Conservation (phyloP, 2,888 invertebrate genomes). For the Apodemia zela region DNA sequence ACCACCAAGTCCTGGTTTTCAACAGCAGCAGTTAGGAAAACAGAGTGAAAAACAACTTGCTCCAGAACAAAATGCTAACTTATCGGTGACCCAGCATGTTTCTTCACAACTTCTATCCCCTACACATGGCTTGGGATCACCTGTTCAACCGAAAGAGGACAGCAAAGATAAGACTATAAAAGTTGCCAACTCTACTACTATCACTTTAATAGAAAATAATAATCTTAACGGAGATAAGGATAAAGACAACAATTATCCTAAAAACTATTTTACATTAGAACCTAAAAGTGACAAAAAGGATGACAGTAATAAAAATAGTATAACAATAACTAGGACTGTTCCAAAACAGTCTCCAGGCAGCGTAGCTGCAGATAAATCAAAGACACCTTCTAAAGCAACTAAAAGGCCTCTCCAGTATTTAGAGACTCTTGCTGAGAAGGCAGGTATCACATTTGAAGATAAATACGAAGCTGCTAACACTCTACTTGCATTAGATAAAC, state of each 20-base stretch:
- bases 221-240: conserved; percentile 61
- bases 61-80: conserved; percentile 50
- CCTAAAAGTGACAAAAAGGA: conserved; percentile 71
- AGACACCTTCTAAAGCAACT: conserved; percentile 48
- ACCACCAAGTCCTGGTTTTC: conserved; percentile 51
- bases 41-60: conserved; percentile 50
- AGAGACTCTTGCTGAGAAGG: conserved; percentile 86
- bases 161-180: conserved; percentile 67
- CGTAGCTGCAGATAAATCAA: conserved; percentile 53
- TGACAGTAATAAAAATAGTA: conserved; percentile 74
- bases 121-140: conserved; percentile 47
- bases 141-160: conserved; percentile 57
- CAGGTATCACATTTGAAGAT: conserved; percentile 87
- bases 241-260: conserved; percentile 60
- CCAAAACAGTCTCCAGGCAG: conserved; percentile 58
- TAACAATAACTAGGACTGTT: conserved; percentile 67
- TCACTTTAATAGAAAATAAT: conserved; percentile 66
- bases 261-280: conserved; percentile 69
- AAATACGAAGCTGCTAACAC: conserved; percentile 86
- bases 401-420: conserved; percentile 82
- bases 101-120: conserved; percentile 61
- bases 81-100: conserved; percentile 63
- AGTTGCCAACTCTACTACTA: conserved; percentile 69
- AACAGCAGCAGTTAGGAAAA: conserved; percentile 47
- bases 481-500: conserved; percentile 83